These are phyloP conservation scores for Myiozetetes cayanensis DNA, from an alignment of 2,113 vertebrate genomes.

Conservation along the genomic window DNA sequence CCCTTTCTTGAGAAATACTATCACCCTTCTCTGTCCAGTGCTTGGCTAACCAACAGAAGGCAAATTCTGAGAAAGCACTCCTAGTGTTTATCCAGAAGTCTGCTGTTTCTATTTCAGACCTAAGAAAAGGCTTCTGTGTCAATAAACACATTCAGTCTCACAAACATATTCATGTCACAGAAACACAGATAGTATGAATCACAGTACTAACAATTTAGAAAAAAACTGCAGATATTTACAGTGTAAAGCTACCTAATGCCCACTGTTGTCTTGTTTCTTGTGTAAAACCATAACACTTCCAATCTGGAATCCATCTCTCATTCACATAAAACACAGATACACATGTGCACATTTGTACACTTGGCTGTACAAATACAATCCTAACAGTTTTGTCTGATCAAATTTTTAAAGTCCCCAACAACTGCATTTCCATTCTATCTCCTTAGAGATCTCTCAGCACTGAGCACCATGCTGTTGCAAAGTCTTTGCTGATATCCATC, in stretches of 20 bases:
- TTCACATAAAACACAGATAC: not conserved
- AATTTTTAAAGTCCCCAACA: not conserved
- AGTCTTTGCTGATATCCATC: not conserved
- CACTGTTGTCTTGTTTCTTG: not conserved
- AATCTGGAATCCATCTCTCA: not conserved
- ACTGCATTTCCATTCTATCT: not conserved
- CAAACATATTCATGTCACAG: not conserved
- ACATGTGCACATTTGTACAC: no score
- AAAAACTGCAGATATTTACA: not conserved
- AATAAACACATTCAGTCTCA: not conserved
- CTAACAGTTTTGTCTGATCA: not conserved
- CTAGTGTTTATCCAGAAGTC: not conserved
- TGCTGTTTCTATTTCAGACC: not conserved
- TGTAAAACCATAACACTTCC: not conserved
- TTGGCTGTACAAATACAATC: not conserved
- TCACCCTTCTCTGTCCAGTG: not conserved
- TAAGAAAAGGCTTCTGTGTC: not conserved
- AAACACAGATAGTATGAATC: not conserved
- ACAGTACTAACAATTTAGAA: not conserved
- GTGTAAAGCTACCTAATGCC: not conserved
- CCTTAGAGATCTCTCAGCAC: not conserved
- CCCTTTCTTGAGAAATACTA: not conserved
- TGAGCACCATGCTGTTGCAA: not conserved
- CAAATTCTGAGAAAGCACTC: not conserved
- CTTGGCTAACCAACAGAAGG: not conserved